Base-by-base conservation (phyloP, 1,140 invertebrate species). In the Drosophila albomicans region DNA sequence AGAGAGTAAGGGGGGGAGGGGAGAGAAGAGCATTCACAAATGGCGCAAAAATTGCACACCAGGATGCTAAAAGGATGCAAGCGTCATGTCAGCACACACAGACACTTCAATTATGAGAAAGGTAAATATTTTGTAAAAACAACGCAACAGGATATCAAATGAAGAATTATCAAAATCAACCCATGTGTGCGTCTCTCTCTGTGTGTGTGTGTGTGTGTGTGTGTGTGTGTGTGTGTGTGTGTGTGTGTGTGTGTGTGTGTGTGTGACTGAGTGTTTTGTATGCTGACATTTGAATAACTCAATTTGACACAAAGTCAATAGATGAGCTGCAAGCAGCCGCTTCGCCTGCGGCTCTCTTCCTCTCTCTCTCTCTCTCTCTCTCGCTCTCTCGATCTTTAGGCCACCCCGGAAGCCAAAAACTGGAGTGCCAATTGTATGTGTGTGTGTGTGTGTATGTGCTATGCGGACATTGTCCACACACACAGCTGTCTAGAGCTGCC, bases 81-180 rank as follows among this genome's bases (percentile, higher is more conserved):
- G 43, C 67, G 59, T 62, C 64, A 51, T 45, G 20, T 52, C 49
- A 32, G 72, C 46, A 59, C 62, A 77, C 46, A 59, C 62, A 77
- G 84, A 87, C 84, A 88, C 84, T 87, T 87, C 84, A 87, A 88
- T 91, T 91, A 91, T 91, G 82, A 80, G 80, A 80, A 82, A 82
- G 84, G 89, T 91, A 91, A 91, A 91, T 91, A 91, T 91, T 91
- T 78, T 87, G 81, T 91, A 77, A 87, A 88, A 91, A 91, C 89
- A 91, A 91, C 89, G 89, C 89, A 89, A 91, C 89, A 91, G 89
- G 89, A 91, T 82, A 91, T 88, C 89, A 82, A 25, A 91, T 91
- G 85, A 78, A 80, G 75, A 77, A 75, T 79, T 79, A 81, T 76
- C 57, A 57, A 25, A 25, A 25, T 25, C 20, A 25, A 25, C 20